Evolutionary conservation across 2,797 vertebrate species (phyloP).

Genomic region (Pseudochirops cupreus): DNA sequence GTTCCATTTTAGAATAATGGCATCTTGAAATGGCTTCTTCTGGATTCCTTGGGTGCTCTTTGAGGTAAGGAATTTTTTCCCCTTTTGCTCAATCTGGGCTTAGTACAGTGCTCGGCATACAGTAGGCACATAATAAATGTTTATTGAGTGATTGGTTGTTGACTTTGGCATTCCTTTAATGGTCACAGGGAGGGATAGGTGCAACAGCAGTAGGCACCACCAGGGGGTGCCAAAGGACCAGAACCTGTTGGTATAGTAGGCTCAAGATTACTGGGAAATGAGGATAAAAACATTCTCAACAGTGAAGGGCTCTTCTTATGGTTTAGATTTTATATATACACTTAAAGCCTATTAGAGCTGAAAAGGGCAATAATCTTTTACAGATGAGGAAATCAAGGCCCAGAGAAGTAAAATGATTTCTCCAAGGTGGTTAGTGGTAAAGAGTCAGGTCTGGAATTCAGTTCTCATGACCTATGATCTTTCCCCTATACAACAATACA

Average conservation of each 20-base stretch:
- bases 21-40: background rate
- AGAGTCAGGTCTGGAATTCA: constrained; percentile 2
- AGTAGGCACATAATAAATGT: background rate
- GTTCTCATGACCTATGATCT: background rate
- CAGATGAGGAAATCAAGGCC: background rate
- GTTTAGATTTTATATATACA: background rate
- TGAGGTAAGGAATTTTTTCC: background rate
- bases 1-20: background rate
- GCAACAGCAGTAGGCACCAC: constrained; percentile 61
- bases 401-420: background rate
- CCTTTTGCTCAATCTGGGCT: background rate
- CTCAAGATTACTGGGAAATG: constrained; percentile 19
- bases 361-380: background rate
- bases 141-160: background rate
- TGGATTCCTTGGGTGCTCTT: background rate
- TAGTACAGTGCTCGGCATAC: background rate
- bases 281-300: constrained; percentile 24
- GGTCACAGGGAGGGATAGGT: background rate
- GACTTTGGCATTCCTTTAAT: background rate
- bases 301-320: constrained; percentile 9
- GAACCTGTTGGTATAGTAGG: constrained; percentile 54
- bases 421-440: background rate
- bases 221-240: constrained; percentile 80
- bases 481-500: background rate
- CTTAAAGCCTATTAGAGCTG: background rate